A percentile compares a stretch with the other conserved stretches of the same genome.
Conservation (phyloP, 2,888 invertebrate genomes). For the Temnothorax ravouxi region DNA sequence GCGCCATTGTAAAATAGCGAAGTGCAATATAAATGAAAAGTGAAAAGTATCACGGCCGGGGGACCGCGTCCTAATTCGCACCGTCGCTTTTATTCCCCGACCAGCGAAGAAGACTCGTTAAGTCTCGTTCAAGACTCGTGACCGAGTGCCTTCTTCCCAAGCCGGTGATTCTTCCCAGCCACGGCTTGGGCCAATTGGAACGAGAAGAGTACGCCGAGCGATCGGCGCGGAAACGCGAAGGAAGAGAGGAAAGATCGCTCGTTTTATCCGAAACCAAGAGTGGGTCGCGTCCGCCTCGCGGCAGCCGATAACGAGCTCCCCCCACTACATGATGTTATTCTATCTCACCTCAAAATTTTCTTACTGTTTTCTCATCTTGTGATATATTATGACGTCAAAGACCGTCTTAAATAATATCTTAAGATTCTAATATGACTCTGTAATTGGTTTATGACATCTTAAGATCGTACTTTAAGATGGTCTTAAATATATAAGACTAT, state of each 20-base stretch:
- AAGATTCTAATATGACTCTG: too few relatives aligned
- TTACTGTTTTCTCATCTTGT: neutral
- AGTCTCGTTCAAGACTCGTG: constrained; percentile 6
- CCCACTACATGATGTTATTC: neutral
- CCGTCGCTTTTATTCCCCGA: constrained; percentile 42
- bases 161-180: constrained; percentile 12
- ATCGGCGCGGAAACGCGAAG: constrained; percentile 41
- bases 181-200: constrained; percentile 58
- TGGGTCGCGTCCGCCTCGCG: constrained; percentile 69
- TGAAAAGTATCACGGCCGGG: constrained; percentile 55
- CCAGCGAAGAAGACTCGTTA: constrained; percentile 7
- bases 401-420: too few relatives aligned
- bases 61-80: constrained; percentile 53
- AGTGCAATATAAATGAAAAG: constrained; percentile 46
- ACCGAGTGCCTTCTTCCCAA: constrained; percentile 14
- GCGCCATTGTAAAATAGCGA: constrained; percentile 14
- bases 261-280: constrained; percentile 81
- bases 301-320: constrained; percentile 53
- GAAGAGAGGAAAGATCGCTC: constrained; percentile 24
- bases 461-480: too few relatives aligned
- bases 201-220: constrained; percentile 52
- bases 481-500: too few relatives aligned
- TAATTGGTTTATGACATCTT: too few relatives aligned
- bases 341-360: neutral
- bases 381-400: too few relatives aligned